Evolutionary conservation across 2,797 vertebrate species (phyloP).

Genomic region (Cetoscarus ocellatus): DNA sequence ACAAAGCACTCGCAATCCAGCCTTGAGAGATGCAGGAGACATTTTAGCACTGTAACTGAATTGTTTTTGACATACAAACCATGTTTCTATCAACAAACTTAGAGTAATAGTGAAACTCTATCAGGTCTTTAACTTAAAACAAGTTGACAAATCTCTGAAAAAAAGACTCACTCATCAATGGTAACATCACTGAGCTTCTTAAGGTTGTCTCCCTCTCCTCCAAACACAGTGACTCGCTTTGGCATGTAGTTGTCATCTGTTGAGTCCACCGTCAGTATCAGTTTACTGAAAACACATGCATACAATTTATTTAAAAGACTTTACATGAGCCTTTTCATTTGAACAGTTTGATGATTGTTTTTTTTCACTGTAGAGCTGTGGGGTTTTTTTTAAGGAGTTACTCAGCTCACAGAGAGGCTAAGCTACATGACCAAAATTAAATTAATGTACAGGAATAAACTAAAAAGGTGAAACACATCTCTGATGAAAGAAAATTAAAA

Average conservation of each 20-base stretch:
- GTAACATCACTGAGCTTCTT: conserved; percentile 94
- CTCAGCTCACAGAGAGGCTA: too few relatives aligned
- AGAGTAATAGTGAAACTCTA: neutral
- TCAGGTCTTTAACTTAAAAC: neutral
- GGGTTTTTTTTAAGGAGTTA: too few relatives aligned
- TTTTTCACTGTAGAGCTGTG: too few relatives aligned
- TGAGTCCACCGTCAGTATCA: conserved; percentile 94
- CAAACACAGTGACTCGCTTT: conserved; percentile 91
- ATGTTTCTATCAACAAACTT: neutral
- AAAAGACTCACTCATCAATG: conserved; percentile 93
- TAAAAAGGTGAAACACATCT: too few relatives aligned
- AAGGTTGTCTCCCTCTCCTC: conserved; percentile 93
- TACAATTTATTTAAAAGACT: neutral
- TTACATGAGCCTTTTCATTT: too few relatives aligned
- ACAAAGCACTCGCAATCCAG: neutral
- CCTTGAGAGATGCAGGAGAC: neutral
- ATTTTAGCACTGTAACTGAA: neutral
- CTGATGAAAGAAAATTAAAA: too few relatives aligned
- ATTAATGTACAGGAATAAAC: too few relatives aligned
- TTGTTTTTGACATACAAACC: neutral
- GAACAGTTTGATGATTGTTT: neutral
- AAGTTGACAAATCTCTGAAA: too few relatives aligned
- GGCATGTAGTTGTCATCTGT: conserved; percentile 99
- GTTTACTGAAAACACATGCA: conserved; percentile 82
- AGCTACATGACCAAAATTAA: too few relatives aligned